phyloP scores from a whole-genome alignment of 1,140 invertebrate genomes.

The Tribolium castaneum region DNA sequence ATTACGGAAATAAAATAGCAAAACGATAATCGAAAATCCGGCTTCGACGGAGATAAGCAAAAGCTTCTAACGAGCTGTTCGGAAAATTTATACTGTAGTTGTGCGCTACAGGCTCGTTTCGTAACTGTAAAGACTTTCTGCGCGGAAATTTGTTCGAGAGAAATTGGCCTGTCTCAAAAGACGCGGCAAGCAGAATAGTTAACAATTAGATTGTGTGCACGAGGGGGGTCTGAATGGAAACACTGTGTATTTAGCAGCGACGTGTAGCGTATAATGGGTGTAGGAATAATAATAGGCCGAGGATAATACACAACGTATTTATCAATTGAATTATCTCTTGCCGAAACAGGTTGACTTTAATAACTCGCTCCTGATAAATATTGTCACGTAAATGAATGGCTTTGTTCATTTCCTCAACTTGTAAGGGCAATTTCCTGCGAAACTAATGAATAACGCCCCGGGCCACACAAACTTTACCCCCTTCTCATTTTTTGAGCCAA shows the following conservation, averaged over 20 bases:
- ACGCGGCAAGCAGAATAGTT: background rate
- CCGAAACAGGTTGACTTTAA: slow-evolving; percentile 29
- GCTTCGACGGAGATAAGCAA: slow-evolving; percentile 4
- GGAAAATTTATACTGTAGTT: slow-evolving; percentile 8
- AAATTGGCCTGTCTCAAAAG: slow-evolving; percentile 17
- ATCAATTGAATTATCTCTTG: slow-evolving; percentile 31
- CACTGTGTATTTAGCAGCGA: slow-evolving; percentile 11
- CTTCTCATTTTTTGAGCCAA: background rate
- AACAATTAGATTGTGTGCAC: slow-evolving; percentile 10
- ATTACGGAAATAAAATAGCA: slow-evolving; percentile 10
- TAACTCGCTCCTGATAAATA: slow-evolving; percentile 27
- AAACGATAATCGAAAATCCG: slow-evolving; percentile 22
- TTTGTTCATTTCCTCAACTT: slow-evolving; percentile 20
- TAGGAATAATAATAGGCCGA: slow-evolving; percentile 16
- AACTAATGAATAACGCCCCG: background rate
- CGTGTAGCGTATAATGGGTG: slow-evolving; percentile 6
- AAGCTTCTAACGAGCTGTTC: slow-evolving; percentile 3
- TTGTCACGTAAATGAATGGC: slow-evolving; percentile 27
- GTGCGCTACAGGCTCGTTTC: background rate
- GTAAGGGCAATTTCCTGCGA: slow-evolving; percentile 20
- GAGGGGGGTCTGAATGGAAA: background rate
- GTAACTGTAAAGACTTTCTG: background rate
- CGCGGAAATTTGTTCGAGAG: background rate
- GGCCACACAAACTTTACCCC: background rate
- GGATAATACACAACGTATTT: slow-evolving; percentile 20